Base-by-base conservation (phyloP, 2,888 invertebrate species). In the Oxytorus armatus region DNA sequence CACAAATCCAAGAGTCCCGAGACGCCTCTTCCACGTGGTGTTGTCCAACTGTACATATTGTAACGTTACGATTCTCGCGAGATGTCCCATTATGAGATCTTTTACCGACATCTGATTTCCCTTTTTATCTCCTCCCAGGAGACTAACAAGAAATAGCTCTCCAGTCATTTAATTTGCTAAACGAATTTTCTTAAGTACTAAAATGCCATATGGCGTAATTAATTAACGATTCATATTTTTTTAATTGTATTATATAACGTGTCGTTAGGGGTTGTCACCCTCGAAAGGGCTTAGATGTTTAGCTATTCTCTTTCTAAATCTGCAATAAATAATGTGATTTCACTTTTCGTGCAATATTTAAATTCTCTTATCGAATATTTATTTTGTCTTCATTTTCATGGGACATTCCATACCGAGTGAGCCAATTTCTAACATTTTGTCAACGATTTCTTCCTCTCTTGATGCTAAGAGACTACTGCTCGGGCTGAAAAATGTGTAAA, bases 61-160 rank as follows among this genome's bases (percentile, higher is more conserved):
- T 10, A 69, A 69, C 70, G 21, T 49, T 49, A 72, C 25, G 49
- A 72, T 49, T 10, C 61, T 61, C 29, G 1, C 49, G 59, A 69
- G 44, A 47, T 47, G 57, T 49, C 59, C 33, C 33, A 33, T 33
- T 21, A 69, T 23, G 47, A 57, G 51, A 23, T 33, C 5, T 21
- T 16, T 53, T 65, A 36, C 44, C 1, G 14, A 11, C 2, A 36
- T n/a, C 14, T 25, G 18, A 18, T 11, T 44, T 44, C 3, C 23
- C 14, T 25, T 57, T 36, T 23, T 42, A 0, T 7, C 23, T 23
- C 7, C n/a, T 42, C 23, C 42, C 42, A 21, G 18, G 18, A 11
- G 21, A 39, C 11, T 16, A 8, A 8, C 16, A 16, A n/a, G n/a
- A n/a, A n/a, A n/a, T n/a, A n/a, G n/a, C n/a, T n/a, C n/a, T n/a